phyloP scores from a whole-genome alignment of 1,140 invertebrate species.

The Solen grandis region DNA sequence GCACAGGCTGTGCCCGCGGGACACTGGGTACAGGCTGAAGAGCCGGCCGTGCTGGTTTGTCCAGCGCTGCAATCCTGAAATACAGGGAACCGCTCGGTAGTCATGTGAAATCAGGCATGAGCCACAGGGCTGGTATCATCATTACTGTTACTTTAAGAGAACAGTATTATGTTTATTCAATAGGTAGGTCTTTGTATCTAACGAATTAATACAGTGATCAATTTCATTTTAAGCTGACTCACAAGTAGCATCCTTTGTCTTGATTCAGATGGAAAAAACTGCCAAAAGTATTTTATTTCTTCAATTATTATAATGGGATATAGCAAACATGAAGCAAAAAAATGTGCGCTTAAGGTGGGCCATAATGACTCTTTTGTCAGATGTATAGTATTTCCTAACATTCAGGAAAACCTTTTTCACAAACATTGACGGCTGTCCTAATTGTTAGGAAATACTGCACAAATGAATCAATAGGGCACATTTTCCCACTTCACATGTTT shows the following conservation, averaged over 20 bases:
- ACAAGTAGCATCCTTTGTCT: not conserved
- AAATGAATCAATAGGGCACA: no score
- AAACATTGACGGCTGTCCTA: no score
- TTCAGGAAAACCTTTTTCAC: no score
- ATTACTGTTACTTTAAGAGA: not conserved
- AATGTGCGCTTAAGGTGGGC: no score
- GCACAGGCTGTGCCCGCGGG: conserved; percentile 70
- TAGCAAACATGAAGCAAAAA: no score
- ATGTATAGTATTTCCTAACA: no score
- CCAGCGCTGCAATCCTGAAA: conserved; percentile 71
- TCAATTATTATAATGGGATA: no score
- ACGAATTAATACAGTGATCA: not conserved
- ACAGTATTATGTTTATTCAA: not conserved
- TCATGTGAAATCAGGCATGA: not conserved
- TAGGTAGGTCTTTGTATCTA: not conserved
- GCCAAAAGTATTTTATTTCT: no score
- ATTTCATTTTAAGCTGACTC: not conserved
- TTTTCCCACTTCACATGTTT: no score
- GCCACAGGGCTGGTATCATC: not conserved
- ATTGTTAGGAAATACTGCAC: no score
- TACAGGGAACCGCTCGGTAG: not conserved
- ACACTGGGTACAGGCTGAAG: conserved; percentile 65
- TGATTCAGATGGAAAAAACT: no score
- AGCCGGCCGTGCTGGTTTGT: conserved; percentile 64
- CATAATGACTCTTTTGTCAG: no score